Conservation (phyloP, 2,888 invertebrate genomes). For the Noctua fimbriata region DNA sequence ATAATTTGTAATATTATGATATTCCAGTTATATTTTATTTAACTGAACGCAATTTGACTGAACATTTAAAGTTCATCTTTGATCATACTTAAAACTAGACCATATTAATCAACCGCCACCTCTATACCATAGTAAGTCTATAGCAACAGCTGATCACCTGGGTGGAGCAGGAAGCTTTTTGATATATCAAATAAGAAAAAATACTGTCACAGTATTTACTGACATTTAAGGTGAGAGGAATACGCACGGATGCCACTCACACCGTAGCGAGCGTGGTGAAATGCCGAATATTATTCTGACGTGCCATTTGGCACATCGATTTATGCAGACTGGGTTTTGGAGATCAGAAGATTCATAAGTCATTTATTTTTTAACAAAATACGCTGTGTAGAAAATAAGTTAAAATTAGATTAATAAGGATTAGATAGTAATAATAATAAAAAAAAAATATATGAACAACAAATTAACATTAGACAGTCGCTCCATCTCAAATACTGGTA, state of each 20-base stretch:
- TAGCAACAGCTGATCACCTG: constrained; percentile 65
- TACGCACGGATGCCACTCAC: constrained; percentile 19
- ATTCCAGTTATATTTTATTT: no score
- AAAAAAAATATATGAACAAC: no score
- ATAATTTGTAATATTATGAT: no score
- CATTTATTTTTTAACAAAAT: no score
- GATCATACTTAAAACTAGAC: neutral
- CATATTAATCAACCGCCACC: neutral
- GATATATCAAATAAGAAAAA: constrained; percentile 68
- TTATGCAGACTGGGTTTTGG: neutral
- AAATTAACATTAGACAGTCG: no score
- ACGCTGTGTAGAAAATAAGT: no score
- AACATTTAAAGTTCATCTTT: neutral
- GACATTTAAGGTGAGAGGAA: constrained; percentile 74
- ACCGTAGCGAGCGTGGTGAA: constrained; percentile 28
- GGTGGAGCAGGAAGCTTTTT: constrained; percentile 83
- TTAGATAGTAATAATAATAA: no score
- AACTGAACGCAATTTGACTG: no score
- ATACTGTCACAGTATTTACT: constrained; percentile 71
- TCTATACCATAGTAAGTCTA: constrained; percentile 37
- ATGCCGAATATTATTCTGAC: neutral
- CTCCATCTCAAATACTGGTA: no score
- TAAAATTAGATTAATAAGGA: no score
- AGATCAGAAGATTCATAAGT: no score
- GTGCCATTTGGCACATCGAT: neutral